phyloP scores from a whole-genome alignment of 2,113 vertebrate genomes.

The Spilogale gracilis region DNA sequence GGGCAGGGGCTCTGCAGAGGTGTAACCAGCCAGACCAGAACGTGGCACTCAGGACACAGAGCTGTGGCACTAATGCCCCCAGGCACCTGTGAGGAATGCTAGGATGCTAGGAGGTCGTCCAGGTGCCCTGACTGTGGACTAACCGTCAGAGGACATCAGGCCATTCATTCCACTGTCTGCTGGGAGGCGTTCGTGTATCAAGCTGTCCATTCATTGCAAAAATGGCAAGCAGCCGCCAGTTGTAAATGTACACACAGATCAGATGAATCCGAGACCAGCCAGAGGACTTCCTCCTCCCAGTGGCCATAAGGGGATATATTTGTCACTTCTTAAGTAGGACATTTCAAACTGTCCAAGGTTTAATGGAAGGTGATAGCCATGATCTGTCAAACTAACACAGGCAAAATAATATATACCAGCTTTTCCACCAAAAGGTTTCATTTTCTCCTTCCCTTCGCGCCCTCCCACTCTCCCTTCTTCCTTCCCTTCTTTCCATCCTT shows the following conservation, averaged over 20 bases:
- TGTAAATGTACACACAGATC: constrained; percentile 49
- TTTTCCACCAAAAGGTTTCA: background rate
- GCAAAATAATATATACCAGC: background rate
- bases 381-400: background rate
- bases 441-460: accelerated
- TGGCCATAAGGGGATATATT: background rate
- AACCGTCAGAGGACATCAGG: constrained; percentile 61
- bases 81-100: constrained; percentile 45
- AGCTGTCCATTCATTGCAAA: constrained; percentile 72
- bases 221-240: constrained; percentile 47
- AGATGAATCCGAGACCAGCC: constrained; percentile 50
- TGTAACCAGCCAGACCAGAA: background rate
- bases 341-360: background rate
- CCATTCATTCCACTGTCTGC: constrained; percentile 45
- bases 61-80: constrained; percentile 32
- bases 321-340: constrained; percentile 35
- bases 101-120: constrained; percentile 64
- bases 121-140: constrained; percentile 59
- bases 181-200: constrained; percentile 64
- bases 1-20: background rate
- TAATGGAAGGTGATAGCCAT: background rate
- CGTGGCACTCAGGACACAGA: background rate
- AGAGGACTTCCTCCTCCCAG: constrained; percentile 53
- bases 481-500: background rate
- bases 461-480: accelerated